Base-by-base conservation (phyloP, 2,113 vertebrate genomes). In the Burhinus oedicnemus region DNA sequence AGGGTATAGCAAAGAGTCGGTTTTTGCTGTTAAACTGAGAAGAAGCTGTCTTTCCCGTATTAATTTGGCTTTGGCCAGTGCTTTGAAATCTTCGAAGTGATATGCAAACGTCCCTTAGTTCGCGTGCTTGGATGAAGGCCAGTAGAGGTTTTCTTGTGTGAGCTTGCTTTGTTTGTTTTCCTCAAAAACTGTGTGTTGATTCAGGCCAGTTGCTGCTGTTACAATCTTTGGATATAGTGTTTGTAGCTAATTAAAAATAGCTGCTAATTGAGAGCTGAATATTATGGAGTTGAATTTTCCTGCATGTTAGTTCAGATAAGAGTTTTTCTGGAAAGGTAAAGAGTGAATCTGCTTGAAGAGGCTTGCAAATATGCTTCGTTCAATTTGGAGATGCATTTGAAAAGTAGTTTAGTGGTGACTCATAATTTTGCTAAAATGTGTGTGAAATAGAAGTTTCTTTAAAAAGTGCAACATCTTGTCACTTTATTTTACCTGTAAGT, bases 101-200 rank as follows among this genome's bases (percentile, higher is more conserved):
- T 89, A 80, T 40, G 64, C 83, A 90, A 93, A 81, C 83, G 55
- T 75, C 83, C 52, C 44, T 90, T 87, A 75, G 52, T 93, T 90
- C 57, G 54, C 4, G 5, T 77, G 52, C 51, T 77, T 97, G 90
- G 88, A 64, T 0, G 4, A 64, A 86, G 51, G 86, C 76, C 92
- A 92, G 71, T 62, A 81, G 79, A 83, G 57, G 40, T 93, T 94
- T 95, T 90, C 71, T 90, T 91, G 25, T 92, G 92, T 81, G 83
- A 71, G 65, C 74, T 93, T 0, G 15, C 90, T 93, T 94, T 87
- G 68, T 94, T 97, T 96, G 84, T 95, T 95, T 95, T 95, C 42
- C 55, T 92, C 55, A 86, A 65, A 93, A 96, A 44, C 81, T 66
- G 17, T 93, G 44, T 74, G 71, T 76, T 92, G 42, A 68, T 93